Evolutionary conservation across 2,113 vertebrate genomes (phyloP), one percentile per base, ranked within the genome.

Genomic region (Phalacrocorax carbo): DNA sequence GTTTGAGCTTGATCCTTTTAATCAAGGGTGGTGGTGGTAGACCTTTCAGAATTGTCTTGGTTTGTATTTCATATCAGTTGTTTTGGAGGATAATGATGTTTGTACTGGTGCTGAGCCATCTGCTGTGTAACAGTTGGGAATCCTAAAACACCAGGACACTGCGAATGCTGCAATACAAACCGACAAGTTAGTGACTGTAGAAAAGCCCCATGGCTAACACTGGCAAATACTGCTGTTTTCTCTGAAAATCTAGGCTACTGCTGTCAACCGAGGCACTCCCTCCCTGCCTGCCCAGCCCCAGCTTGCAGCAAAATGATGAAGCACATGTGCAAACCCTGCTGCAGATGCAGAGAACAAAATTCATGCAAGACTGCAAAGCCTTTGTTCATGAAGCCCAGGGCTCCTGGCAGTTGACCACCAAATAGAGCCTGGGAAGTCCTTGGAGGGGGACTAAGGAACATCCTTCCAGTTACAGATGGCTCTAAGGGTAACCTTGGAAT

Each of bases 131-230:
- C 6, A 0, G 8, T 14, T 36, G 54, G 52, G 65, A 77, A 76
- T 62, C 57, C 93, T 94, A 97, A 60, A 97, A 90, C 0, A 15
- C 8, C 79, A 98, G 95, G 85, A 97, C 82, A 18, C 30, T 97
- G 82, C 96, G 80, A 76, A 98, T 97, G 54, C 97, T 98, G 95
- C 80, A 98, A 93, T 36, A 75, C 5, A 82, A 96, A 95, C 92
- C 10, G 38, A 54, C 18, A 57, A 13, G 27, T 96, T 82, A 96
- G 77, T 76, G 36, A 68, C 20, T 62, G 78, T 52, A 84, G 55
- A 40, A 73, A 84, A 81, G 42, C 34, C 48, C 18, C 42, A 8
- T 5, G 42, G 40, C 19, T 70, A 54, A 48, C 20, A 54, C 40
- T 38, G 91, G n/a, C 26, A 44, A 55, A 27, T 13, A 20, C 27